phyloP scores from a whole-genome alignment of 2,888 invertebrate species.

The Hemicrepidius hirtus region DNA sequence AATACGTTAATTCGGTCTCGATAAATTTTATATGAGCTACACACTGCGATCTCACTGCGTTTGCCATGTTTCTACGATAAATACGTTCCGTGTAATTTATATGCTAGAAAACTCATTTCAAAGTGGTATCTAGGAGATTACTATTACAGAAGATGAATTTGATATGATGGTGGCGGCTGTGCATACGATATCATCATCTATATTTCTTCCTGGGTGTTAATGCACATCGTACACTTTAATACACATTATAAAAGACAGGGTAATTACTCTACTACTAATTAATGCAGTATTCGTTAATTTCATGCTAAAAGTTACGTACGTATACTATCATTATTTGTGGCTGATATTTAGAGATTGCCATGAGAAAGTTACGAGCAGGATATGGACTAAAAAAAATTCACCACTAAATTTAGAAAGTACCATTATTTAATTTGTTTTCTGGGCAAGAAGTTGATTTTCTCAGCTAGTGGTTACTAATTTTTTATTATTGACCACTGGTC shows the following conservation, averaged over 20 bases:
- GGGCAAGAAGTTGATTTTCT: too few species aligned
- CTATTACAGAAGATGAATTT: not conserved
- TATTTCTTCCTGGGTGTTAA: not conserved
- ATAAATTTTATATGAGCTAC: constrained; percentile 32
- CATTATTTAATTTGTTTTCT: too few species aligned
- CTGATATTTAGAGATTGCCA: too few species aligned
- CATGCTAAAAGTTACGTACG: too few species aligned
- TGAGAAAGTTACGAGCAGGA: too few species aligned
- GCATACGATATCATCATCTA: constrained; percentile 11
- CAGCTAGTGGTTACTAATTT: too few species aligned
- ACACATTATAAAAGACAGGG: not conserved
- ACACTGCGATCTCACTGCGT: constrained; percentile 20
- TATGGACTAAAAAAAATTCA: too few species aligned
- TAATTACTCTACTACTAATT: not conserved
- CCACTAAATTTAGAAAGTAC: too few species aligned
- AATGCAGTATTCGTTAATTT: not conserved
- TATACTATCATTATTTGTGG: too few species aligned
- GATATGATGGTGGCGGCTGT: not conserved
- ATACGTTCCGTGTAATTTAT: constrained; percentile 17
- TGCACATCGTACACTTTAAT: not conserved
- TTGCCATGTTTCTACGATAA: constrained; percentile 16
- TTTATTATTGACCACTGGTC: too few species aligned
- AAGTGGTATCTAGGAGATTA: constrained; percentile 11
- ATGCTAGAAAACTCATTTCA: constrained; percentile 19
- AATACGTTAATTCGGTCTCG: constrained; percentile 30